A percentile compares a stretch with the other conserved stretches of the same genome.
These are phyloP conservation scores for Erebia palarica DNA, from an alignment of 2,888 invertebrate genomes.

Conservation along the genomic window DNA sequence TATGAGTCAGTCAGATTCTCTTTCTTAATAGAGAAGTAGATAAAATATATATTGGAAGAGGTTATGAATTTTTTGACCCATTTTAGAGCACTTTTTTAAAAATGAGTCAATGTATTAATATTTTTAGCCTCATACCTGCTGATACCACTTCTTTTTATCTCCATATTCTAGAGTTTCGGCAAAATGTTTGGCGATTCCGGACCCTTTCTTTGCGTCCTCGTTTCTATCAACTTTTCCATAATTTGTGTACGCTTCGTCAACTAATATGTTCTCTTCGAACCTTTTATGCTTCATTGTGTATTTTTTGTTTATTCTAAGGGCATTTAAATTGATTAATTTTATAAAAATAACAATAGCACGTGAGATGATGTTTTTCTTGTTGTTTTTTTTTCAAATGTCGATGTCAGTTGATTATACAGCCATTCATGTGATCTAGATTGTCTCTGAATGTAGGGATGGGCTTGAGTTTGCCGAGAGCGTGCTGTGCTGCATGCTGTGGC, in stretches of 20 bases:
- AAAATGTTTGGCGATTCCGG: constrained; percentile 74
- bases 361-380: constrained; percentile 25
- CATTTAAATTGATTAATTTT: constrained; percentile 10
- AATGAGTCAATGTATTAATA: not conserved
- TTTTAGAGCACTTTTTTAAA: not conserved
- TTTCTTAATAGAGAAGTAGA: no score
- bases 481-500: no score
- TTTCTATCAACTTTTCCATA: constrained; percentile 70
- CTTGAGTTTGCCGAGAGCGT: no score
- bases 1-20: no score
- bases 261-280: constrained; percentile 77
- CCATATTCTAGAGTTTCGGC: constrained; percentile 77
- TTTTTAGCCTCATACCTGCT: constrained; percentile 68
- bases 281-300: constrained; percentile 74
- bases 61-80: not conserved
- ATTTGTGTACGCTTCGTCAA: constrained; percentile 77
- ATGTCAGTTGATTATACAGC: no score
- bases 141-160: constrained; percentile 85
- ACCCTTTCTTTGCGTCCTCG: constrained; percentile 71
- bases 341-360: constrained; percentile 39
- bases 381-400: no score
- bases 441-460: no score
- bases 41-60: not conserved
- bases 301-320: constrained; percentile 1
- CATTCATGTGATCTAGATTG: no score